Evolutionary conservation across 2,888 invertebrate genomes (phyloP).

Genomic region (Caenorhabditis sulstoni): DNA sequence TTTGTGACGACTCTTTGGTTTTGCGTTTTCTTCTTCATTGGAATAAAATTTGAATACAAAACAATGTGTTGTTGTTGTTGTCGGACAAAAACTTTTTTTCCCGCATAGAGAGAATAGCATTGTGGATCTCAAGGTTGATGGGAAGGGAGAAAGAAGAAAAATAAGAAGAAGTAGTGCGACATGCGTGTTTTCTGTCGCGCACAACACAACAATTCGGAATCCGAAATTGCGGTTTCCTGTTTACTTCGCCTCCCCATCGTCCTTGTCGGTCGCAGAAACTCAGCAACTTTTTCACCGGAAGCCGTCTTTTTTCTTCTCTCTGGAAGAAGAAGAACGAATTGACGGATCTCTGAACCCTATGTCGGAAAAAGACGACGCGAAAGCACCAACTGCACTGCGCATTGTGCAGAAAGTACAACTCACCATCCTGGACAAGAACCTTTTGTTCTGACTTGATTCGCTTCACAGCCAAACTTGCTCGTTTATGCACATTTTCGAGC

Average conservation of each 20-base stretch:
- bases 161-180: neutral
- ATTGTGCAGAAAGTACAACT: constrained; percentile 34
- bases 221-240: constrained; percentile 25
- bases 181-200: neutral
- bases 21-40: constrained; percentile 17
- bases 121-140: neutral
- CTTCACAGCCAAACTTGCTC: constrained; percentile 46
- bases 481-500: constrained; percentile 53
- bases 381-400: neutral
- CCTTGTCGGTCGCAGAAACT: constrained; percentile 8
- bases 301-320: neutral
- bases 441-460: constrained; percentile 45
- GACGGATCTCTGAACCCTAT: constrained; percentile 35
- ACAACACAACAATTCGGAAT: constrained; percentile 14
- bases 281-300: constrained; percentile 15
- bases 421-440: neutral
- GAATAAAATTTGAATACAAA: constrained; percentile 57
- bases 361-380: constrained; percentile 10
- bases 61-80: constrained; percentile 17
- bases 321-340: neutral
- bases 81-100: neutral
- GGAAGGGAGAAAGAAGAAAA: neutral
- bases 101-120: neutral
- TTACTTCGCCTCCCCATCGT: constrained; percentile 5
- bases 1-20: constrained; percentile 40